Evolutionary conservation across 2,113 vertebrate species (phyloP), one percentile per base, ranked within the genome.

Genomic region (Lasiurus cinereus): DNA sequence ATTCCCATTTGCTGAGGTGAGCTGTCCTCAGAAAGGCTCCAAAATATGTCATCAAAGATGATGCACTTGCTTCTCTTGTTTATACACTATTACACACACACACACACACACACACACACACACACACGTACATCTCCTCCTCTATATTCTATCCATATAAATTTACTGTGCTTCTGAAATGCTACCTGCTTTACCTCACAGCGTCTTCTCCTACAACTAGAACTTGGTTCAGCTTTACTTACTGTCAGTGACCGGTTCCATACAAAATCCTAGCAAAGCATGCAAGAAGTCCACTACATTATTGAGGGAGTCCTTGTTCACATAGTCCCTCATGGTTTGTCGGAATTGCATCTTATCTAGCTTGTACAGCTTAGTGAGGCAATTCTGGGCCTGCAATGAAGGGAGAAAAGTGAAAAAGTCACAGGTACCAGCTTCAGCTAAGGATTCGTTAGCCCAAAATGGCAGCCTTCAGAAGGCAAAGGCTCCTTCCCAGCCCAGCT

Each of bases 271-370:
- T 97, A 99, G 98, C 92, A 99, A 98, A 91, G 99, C 99, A 95
- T 99, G 99, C 92, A 99, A 99, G 98, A 99, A 99, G 99, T 99
- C 99, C 98, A 99, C 99, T 93, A 99, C 99, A 14, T 99, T 99
- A 98, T 99, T 99, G 96, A 99, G 99, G 54, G 99, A 99, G 97
- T 99, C 99, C 97, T 99, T 99, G 98, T 99, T 99, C 97, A 99
- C 99, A 83, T 99, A 99, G 96, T 99, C 99, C 95, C 99, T 99
- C 99, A 99, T 99, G 27, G 99, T 99, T 97, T 99, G 99, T 5
- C 99, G 99, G 97, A 99, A 99, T 95, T 99, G 99, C 95, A 99
- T 98, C 96, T 99, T 99, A 98, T 99, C 99, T 98, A 99, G 98
- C 98, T 99, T 99, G 97, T 99, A 99, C 80, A 99, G 98, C 96